Conservation (phyloP, 2,888 invertebrate species). For the Petrolisthes cinctipes region DNA sequence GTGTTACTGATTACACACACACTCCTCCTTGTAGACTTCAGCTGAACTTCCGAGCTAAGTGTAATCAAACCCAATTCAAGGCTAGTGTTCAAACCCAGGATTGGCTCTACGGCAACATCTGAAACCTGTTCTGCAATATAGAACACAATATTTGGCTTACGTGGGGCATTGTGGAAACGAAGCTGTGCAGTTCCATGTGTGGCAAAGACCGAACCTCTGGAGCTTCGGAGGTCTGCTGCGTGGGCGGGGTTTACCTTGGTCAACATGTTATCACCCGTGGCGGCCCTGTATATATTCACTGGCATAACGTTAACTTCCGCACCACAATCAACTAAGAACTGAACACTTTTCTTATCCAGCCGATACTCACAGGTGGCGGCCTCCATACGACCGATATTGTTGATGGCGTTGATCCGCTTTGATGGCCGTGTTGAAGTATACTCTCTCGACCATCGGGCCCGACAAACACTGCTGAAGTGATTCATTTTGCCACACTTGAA, state of each 20-base stretch:
- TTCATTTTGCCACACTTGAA: background rate
- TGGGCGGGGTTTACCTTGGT: background rate
- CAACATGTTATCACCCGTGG: background rate
- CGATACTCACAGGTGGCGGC: slow-evolving; percentile 8
- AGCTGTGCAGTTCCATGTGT: background rate
- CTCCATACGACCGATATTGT: background rate
- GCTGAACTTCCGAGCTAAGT: background rate
- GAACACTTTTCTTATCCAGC: background rate
- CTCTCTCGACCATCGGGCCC: background rate
- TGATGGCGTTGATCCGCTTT: slow-evolving; percentile 4
- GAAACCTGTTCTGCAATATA: background rate
- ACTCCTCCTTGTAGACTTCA: background rate
- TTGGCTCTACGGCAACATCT: background rate
- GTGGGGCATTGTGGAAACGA: background rate
- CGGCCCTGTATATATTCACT: background rate
- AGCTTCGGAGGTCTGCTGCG: background rate
- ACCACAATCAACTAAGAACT: background rate
- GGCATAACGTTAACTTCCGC: background rate
- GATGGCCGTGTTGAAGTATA: background rate
- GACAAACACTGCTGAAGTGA: background rate
- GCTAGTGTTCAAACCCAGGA: background rate
- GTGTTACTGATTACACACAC: background rate
- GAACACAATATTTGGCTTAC: background rate
- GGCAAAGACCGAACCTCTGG: background rate
- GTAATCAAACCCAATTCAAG: background rate